Base-by-base conservation (phyloP, 2,113 vertebrate genomes). In the Shinisaurus crocodilurus region DNA sequence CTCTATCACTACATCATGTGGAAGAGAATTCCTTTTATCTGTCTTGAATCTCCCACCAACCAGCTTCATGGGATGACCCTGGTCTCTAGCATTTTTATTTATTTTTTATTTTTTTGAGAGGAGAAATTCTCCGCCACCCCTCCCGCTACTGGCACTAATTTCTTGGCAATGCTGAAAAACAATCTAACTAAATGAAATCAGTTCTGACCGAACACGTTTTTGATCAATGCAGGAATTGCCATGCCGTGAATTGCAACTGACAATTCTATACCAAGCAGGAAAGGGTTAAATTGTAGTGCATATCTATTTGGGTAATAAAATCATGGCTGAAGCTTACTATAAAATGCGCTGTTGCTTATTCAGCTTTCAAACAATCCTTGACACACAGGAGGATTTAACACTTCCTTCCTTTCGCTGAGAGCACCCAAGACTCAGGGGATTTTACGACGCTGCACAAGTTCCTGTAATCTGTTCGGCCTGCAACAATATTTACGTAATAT, bases 351-450 rank as follows among this genome's bases (percentile, higher is more conserved):
- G n/a, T 74, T 86, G 85, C 85, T 75, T 86, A 57, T 57, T 27
- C 72, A 50, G 10, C 48, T 86, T 86, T 75, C 69, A 86, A 85
- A 85, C 83, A 34, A 70, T 54, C 29, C 32, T 80, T 80, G 45
- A 80, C 13, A 32, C 43, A 34, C 29, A 54, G 69, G 45, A 74
- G n/a, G n/a, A 57, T 72, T 86, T 72, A 57, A 57, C 23, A 16
- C 23, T 86, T 86, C 69, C 45, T 86, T 86, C 50, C 85, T 80
- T 54, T 34, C 29, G 18, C 48, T 50, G 48, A 40, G 69, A 18
- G 25, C n/a, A 86, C n/a, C n/a, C 69, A 40, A 37, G 6, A 70
- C 45, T 70, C 65, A 50, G 2, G 43, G 29, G 69, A 6, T n/a
- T n/a, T 32, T 86, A n/a, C 20, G 23, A 18, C 5, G 50, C 48